A percentile compares a stretch with the other conserved stretches of the same genome.
Conservation (phyloP, 2,888 invertebrate species). For the Dioctria rufipes region DNA sequence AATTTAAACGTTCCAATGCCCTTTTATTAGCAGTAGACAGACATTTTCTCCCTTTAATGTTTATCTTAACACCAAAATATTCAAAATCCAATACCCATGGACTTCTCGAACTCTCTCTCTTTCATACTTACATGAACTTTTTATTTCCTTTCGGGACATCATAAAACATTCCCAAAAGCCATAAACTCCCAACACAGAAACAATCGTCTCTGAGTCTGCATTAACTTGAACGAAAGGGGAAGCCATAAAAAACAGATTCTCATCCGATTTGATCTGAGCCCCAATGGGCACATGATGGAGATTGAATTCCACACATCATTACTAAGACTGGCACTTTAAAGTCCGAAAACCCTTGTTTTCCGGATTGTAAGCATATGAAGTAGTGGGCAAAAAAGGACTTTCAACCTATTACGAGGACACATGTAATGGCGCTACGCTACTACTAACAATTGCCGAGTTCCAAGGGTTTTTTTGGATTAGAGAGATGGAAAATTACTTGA, state of each 20-base stretch:
- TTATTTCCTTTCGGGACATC: conserved; percentile 56
- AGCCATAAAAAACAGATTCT: conserved; percentile 52
- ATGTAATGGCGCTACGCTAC: conserved; percentile 36
- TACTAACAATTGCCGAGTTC: conserved; percentile 47
- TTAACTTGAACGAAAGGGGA: conserved; percentile 41
- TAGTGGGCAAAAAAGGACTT: conserved; percentile 36
- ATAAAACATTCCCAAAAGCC: conserved; percentile 54
- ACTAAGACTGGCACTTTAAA: conserved; percentile 52
- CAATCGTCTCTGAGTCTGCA: conserved; percentile 53
- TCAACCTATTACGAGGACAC: conserved; percentile 48
- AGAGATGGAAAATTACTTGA: conserved; percentile 25
- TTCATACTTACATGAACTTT: conserved; percentile 29
- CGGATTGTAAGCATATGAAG: conserved; percentile 48
- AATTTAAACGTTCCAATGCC: no score
- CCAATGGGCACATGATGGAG: conserved; percentile 52
- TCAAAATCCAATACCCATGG: background rate
- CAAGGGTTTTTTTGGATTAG: conserved; percentile 38
- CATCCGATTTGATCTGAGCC: conserved; percentile 50
- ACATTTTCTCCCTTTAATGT: no score
- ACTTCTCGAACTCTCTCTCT: conserved; percentile 1
- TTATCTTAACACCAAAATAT: background rate
- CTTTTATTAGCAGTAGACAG: no score
- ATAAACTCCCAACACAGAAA: conserved; percentile 53
- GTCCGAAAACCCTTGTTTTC: conserved; percentile 49
- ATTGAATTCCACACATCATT: conserved; percentile 52